Evolutionary conservation across 1,140 invertebrate genomes (phyloP).

Genomic region (Rhyacophila brunnea): DNA sequence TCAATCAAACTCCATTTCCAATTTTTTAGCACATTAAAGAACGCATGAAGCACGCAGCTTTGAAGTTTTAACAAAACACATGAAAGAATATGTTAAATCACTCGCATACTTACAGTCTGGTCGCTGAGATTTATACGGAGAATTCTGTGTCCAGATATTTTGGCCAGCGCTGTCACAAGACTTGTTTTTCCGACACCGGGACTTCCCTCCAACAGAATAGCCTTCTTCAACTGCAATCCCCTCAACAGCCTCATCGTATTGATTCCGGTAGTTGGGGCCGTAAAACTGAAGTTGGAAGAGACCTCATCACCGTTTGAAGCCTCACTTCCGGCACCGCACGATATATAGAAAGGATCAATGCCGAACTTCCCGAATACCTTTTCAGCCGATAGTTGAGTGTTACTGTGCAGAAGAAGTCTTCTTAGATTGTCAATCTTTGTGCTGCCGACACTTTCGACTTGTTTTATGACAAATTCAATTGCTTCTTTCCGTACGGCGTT

Average conservation of each 20-base stretch:
- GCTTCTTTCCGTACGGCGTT: constrained; percentile 52
- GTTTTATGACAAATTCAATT: constrained; percentile 52
- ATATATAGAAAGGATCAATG: constrained; percentile 71
- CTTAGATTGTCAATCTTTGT: constrained; percentile 40
- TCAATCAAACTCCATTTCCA: too few species aligned
- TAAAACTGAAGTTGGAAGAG: constrained; percentile 64
- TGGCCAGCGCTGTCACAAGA: constrained; percentile 88
- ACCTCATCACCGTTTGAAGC: constrained; percentile 16
- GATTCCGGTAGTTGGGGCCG: constrained; percentile 77
- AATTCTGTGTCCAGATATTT: constrained; percentile 76
- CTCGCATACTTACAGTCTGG: constrained; percentile 86
- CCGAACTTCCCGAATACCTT: constrained; percentile 57
- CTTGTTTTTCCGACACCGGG: constrained; percentile 99
- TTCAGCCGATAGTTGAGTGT: constrained; percentile 40
- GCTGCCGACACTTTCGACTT: constrained; percentile 46
- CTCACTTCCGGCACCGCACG: constrained; percentile 43
- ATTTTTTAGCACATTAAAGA: too few species aligned
- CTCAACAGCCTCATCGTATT: constrained; percentile 86
- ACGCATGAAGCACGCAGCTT: too few species aligned
- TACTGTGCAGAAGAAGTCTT: constrained; percentile 41
- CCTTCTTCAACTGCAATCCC: constrained; percentile 86
- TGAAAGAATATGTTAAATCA: too few species aligned
- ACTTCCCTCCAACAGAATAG: constrained; percentile 94
- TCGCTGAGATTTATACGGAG: constrained; percentile 97
- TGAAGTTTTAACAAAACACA: too few species aligned